These are phyloP conservation scores for Bursaphelenchus okinawaensis DNA, from an alignment of 2,888 invertebrate genomes.

Conservation along the genomic window DNA sequence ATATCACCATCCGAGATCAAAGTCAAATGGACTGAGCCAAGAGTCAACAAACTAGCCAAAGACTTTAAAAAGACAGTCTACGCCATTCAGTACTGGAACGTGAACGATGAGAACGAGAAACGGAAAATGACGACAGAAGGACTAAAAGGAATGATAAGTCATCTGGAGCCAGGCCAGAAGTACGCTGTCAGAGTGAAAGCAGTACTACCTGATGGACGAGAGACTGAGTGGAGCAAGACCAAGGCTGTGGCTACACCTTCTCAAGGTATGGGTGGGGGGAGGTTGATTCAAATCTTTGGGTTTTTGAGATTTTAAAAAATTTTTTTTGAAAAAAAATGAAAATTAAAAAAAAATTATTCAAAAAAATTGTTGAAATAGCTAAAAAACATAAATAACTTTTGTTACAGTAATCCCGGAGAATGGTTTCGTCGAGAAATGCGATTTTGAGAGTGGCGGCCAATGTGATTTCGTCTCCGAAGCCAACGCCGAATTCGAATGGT, in stretches of 20 bases:
- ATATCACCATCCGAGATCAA: conserved; percentile 30
- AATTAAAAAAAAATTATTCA: too few species aligned
- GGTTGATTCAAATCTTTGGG: too few species aligned
- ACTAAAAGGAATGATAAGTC: conserved; percentile 28
- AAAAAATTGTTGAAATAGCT: too few species aligned
- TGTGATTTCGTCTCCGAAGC: conserved; percentile 33
- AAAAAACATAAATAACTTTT: too few species aligned
- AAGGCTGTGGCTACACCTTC: not conserved
- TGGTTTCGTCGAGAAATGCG: conserved; percentile 19
- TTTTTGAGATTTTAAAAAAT: too few species aligned
- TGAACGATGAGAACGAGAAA: conserved; percentile 26
- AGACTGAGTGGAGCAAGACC: conserved; percentile 49
- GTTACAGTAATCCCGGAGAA: not conserved
- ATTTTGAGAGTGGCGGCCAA: conserved; percentile 26
- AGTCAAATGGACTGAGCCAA: conserved; percentile 49
- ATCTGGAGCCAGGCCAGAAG: conserved; percentile 29
- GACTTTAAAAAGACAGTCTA: conserved; percentile 34
- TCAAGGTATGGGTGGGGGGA: not conserved
- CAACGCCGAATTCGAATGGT: conserved; percentile 22
- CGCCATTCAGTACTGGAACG: conserved; percentile 36
- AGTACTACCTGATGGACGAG: conserved; percentile 41
- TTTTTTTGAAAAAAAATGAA: too few species aligned
- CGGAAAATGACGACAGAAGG: conserved; percentile 32
- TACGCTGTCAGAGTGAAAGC: conserved; percentile 45
- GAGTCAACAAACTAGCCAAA: conserved; percentile 28